Evolutionary conservation across 2,888 invertebrate genomes (phyloP), one percentile per base, ranked within the genome.

Genomic region (Pheosia gnoma): DNA sequence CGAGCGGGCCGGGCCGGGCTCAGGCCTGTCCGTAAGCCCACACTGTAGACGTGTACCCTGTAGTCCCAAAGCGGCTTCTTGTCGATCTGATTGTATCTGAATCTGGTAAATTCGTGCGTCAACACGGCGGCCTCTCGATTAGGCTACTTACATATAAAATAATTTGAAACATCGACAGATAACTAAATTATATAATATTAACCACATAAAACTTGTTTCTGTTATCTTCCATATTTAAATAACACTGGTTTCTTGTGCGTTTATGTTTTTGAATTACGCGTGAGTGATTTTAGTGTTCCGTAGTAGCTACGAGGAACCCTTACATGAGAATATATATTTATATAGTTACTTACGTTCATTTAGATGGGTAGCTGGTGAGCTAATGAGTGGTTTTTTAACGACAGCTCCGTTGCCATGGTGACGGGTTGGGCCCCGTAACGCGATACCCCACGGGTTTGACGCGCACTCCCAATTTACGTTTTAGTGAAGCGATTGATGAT

Each of bases 21-120:
- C 79, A 81, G 78, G 64, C 77, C 82, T 77, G 84, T 87, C 86
- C 88, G 88, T 90, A 84, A 87, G 81, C 82, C 80, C 78, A 79
- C 78, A 76, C 80, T 81, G 83, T 88, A 90, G 88, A 88, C 90
- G 86, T 87, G 90, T 90, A 84, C 84, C 82, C 83, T 84, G 79
- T 80, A 70, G 74, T 75, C 75, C 75, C 80, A 81, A 80, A 71
- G 82, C 79, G 81, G 91, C 91, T 90, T 81, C 92, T 91, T 90
- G 89, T 86, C 78, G 83, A 79, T 78, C 81, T 82, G 92, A 93
- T 93, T 89, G 84, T 85, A 93, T 93, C 93, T 88, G 87, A 81
- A 87, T 87, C 82, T 87, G 85, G 87, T 90, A 82, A 87, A 88
- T 87, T 86, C 87, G 84, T 87, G 83, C 86, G 72, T 87, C 82